Base-by-base conservation (phyloP, 2,113 vertebrate species). In the Columbina picui region DNA sequence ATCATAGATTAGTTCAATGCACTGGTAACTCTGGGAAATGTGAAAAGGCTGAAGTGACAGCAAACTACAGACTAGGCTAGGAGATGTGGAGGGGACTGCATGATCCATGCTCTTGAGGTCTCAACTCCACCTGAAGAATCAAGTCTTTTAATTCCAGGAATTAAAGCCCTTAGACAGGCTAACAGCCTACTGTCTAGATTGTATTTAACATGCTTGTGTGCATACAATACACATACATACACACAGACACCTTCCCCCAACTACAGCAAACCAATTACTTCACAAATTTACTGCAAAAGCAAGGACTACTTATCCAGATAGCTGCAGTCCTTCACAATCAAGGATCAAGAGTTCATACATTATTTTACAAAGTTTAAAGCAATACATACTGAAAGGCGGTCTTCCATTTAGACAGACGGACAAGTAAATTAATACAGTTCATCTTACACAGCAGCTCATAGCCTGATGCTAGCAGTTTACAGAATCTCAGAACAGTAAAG, bases 401-500 rank as follows among this genome's bases (percentile, higher is more conserved):
- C 80, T 93, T 88, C 83, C 56, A 86, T 86, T 88, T 75, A 93
- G 73, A 90, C 34, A 86, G 89, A 88, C 1, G 18, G 67, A 81
- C 68, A 93, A 86, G 84, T 63, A 96, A 94, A 96, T 0, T 10
- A 91, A 87, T 43, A 90, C n/a, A 84, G 79, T 69, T 93, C 85
- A 88, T 77, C 86, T 90, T 75, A 95, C 60, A 86, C 6, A 93
- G 94, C 75, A 86, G 90, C 82, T 92, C 82, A 61, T 21, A 92
- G 90, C 71, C 79, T 89, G 47, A 92, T 86, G 79, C 53, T 84
- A 90, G 60, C 83, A 17, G 10, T 69, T 86, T 88, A 95, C 78
- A 86, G 85, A 82, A 60, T 70, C 83, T 90, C 6, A 12, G 63
- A 90, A 90, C 68, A 87, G 86, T 49, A 94, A 85, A 93, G 78